phyloP scores from a whole-genome alignment of 2,888 invertebrate species.

The Terebella lapidaria region DNA sequence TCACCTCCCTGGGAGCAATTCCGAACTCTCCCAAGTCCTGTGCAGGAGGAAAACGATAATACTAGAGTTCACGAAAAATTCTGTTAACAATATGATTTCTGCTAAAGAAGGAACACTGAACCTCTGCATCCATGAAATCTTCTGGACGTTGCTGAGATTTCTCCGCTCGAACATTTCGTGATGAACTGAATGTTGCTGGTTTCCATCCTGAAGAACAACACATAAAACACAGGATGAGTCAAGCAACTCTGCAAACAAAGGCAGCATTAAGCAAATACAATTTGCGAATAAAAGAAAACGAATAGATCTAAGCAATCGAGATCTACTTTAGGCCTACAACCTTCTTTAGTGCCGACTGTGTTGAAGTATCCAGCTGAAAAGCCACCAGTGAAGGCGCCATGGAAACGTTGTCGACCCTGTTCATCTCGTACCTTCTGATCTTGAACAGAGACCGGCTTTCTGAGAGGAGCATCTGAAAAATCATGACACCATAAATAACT shows the following conservation, averaged over 20 bases:
- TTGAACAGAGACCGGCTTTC: slow-evolving; percentile 66
- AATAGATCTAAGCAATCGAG: no score
- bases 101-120: no score
- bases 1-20: slow-evolving; percentile 82
- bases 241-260: no score
- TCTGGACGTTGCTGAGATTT: slow-evolving; percentile 67
- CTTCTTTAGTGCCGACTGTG: slow-evolving; percentile 88
- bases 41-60: no score
- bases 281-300: no score
- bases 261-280: no score
- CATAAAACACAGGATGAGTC: no score
- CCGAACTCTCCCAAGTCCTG: slow-evolving; percentile 87
- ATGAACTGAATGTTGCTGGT: slow-evolving; percentile 85
- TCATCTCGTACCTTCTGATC: slow-evolving; percentile 66
- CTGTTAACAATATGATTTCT: no score
- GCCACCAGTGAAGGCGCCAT: slow-evolving; percentile 97
- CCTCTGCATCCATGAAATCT: slow-evolving; percentile 97
- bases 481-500: neutral
- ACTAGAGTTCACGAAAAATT: no score
- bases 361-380: slow-evolving; percentile 98
- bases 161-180: slow-evolving; percentile 66
- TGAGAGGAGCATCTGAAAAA: slow-evolving; percentile 67
- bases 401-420: slow-evolving; percentile 65
- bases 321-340: no score
- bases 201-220: slow-evolving; percentile 68